Percentiles rank a stretch among this genome's conserved stretches.
phyloP scores from a whole-genome alignment of 1,140 invertebrate genomes.

The Pissodes strobi region DNA sequence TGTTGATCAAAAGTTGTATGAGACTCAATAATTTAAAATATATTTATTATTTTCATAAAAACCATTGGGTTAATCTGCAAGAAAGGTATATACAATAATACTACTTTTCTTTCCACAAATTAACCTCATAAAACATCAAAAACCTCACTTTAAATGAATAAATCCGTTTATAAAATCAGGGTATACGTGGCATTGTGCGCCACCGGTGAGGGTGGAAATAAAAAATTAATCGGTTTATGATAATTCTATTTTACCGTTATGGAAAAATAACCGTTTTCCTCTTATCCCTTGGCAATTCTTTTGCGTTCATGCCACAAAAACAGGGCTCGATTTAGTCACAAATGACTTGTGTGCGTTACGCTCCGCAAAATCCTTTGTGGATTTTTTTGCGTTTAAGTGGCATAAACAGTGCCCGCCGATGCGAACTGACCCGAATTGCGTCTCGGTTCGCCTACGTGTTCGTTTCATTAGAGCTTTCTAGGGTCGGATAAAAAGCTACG shows the following conservation, averaged over 20 bases:
- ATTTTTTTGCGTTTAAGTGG: conserved; percentile 27
- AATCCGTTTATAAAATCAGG: no score
- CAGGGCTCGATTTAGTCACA: conserved; percentile 29
- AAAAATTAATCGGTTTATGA: conserved; percentile 28
- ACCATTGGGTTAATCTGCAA: no score
- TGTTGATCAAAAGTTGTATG: no score
- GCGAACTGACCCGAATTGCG: conserved; percentile 21
- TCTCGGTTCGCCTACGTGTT: conserved; percentile 12
- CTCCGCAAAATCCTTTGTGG: conserved; percentile 24
- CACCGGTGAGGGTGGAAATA: conserved; percentile 7
- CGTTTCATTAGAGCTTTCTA: conserved; percentile 20
- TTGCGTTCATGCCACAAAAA: conserved; percentile 22
- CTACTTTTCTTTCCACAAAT: no score
- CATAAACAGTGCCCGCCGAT: conserved; percentile 17
- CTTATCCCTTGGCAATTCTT: conserved; percentile 10
- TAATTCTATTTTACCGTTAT: conserved; percentile 26
- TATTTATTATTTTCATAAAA: no score
- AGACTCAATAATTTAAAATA: no score
- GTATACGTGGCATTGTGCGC: no score
- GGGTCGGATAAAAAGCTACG: conserved; percentile 15
- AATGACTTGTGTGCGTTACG: conserved; percentile 32
- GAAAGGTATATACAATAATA: no score
- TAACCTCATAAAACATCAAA: no score
- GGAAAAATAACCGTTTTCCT: conserved; percentile 17
- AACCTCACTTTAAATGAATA: no score